Percentiles rank a stretch among this genome's conserved stretches.
Evolutionary conservation across 2,797 vertebrate species (phyloP).

Genomic region (Leuciscus waleckii): DNA sequence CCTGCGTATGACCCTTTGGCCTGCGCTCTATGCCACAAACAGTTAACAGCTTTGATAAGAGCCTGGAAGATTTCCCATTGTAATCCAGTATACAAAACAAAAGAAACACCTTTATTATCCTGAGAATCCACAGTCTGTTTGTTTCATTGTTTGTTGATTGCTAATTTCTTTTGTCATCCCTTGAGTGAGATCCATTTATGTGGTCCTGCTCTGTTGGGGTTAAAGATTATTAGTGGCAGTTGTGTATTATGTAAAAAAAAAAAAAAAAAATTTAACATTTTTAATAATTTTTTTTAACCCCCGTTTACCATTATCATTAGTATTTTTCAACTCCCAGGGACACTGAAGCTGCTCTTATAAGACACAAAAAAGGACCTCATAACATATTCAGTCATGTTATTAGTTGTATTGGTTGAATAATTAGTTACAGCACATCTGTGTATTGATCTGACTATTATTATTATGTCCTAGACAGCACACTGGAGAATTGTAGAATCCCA

Average conservation of each 20-base stretch:
- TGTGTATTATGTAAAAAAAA: neutral
- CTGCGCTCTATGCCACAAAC: neutral
- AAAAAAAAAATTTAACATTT: too few species aligned
- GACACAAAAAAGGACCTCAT: neutral
- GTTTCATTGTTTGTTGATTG: constrained; percentile 16
- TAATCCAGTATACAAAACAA: neutral
- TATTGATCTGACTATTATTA: constrained; percentile 17
- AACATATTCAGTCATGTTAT: constrained; percentile 16
- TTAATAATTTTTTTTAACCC: too few species aligned
- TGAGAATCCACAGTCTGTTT: neutral
- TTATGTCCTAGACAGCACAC: constrained; percentile 1
- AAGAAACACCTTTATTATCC: neutral
- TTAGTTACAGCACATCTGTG: constrained; percentile 5
- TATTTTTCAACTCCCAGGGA: neutral
- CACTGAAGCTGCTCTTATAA: neutral
- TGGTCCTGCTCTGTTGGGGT: neutral
- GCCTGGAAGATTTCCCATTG: neutral
- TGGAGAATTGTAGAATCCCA: constrained; percentile 1
- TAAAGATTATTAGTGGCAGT: neutral
- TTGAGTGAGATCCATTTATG: constrained; percentile 1
- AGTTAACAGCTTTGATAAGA: neutral
- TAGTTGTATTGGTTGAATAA: constrained; percentile 16
- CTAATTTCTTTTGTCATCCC: constrained; percentile 22
- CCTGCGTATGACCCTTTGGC: neutral
- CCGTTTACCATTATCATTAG: constrained; percentile 5